phyloP scores from a whole-genome alignment of 1,140 invertebrate species.

The Drosophila lowei region DNA sequence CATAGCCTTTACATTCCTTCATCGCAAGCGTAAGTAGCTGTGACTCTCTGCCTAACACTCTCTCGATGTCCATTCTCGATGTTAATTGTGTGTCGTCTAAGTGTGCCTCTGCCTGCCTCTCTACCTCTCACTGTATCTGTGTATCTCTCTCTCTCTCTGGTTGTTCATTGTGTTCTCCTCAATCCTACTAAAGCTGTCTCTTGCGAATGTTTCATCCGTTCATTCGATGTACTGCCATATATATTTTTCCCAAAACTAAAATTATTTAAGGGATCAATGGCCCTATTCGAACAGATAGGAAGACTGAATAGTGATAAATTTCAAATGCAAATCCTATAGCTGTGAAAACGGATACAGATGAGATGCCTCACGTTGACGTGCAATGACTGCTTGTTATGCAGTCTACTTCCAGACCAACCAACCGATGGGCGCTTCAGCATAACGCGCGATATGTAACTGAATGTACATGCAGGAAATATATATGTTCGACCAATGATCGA shows the following conservation, averaged over 20 bases:
- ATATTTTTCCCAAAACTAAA: constrained; percentile 8
- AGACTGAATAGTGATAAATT: too few relatives aligned
- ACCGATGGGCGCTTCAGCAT: too few relatives aligned
- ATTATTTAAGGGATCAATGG: neutral
- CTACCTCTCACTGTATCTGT: constrained; percentile 9
- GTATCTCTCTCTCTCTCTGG: constrained; percentile 10
- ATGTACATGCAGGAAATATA: too few relatives aligned
- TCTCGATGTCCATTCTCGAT: constrained; percentile 18
- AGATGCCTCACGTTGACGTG: too few relatives aligned
- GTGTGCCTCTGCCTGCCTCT: constrained; percentile 36
- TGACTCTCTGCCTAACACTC: constrained; percentile 27
- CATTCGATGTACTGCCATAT: neutral
- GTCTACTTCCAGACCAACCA: too few relatives aligned
- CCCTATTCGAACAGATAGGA: too few relatives aligned
- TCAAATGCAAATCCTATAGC: too few relatives aligned
- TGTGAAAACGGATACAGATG: too few relatives aligned
- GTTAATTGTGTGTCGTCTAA: constrained; percentile 15
- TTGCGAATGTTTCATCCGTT: constrained; percentile 14
- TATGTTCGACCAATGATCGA: too few relatives aligned
- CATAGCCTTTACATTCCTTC: constrained; percentile 51
- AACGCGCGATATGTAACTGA: too few relatives aligned
- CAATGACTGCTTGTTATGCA: too few relatives aligned
- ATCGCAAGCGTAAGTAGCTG: constrained; percentile 77
- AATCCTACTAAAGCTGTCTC: constrained; percentile 11
- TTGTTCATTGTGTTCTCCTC: constrained; percentile 3